Evolutionary conservation across 2,113 vertebrate genomes (phyloP), one percentile per base, ranked within the genome.

Genomic region (Tenrec ecaudatus): DNA sequence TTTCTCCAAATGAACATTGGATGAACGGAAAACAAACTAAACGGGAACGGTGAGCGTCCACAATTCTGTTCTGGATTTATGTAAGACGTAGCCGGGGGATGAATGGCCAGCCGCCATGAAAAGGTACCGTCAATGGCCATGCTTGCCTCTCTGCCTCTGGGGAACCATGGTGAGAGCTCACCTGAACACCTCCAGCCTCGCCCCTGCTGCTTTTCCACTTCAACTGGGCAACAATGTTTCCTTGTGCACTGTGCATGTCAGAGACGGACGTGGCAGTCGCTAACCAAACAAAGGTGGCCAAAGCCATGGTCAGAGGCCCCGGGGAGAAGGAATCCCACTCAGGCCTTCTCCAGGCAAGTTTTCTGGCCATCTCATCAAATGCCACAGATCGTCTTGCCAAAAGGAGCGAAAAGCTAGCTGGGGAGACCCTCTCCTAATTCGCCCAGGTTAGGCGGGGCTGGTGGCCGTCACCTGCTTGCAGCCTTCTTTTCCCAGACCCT

Each of bases 21-120:
- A 71, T 66, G 85, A 69, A 91, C 68, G n/a, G 31, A 78, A 86
- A 53, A 79, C 29, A 66, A 92, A 86, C 15, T 33, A 57, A 82
- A 75, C 27, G 79, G 62, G 87, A 87, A 27, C 58, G 71, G 31
- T 85, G 75, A 83, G 89, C 87, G 80, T 84, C n/a, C 3, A 62
- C 47, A 86, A 77, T 83, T 89, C 83, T 38, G 10, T 90, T 90
- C 53, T 75, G 80, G 27, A 90, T 84, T 83, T 89, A 83, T 93
- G 69, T 62, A 16, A 62, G 29, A n/a, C 62, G 53, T 58, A 68
- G 40, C 60, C 20, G 4, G 77, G 36, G 78, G 27, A 7, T 8
- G 16, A 33, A n/a, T n/a, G 33, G 38, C 58, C 66, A 62, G 60
- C 27, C 23, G 1, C 19, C 15, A 79, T 71, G 36, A 31, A 20